Evolutionary conservation across 2,888 invertebrate genomes (phyloP), one percentile per base, ranked within the genome.

Genomic region (Clunio marinus): DNA sequence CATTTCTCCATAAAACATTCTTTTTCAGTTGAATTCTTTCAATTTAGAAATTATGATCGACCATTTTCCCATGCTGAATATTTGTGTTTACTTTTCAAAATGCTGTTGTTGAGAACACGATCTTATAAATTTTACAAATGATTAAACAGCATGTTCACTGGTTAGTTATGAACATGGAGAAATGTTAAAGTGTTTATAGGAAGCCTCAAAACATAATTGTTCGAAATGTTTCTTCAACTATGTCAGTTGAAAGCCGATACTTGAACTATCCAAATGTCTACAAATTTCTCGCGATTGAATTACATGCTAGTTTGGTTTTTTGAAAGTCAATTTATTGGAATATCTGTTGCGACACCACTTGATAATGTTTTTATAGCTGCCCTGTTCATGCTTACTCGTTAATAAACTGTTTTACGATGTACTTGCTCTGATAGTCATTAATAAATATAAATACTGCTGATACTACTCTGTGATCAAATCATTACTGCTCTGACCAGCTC

Each of bases 221-320:
- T n/a, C n/a, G n/a, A n/a, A n/a, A n/a, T n/a, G 41, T 41, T 2
- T 10, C 32, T 32, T 7, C 5, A 32, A 41, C 41, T n/a, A 41
- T 41, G 32, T 41, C 41, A 41, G 41, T n/a, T n/a, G 41, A n/a
- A 41, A 41, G 41, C n/a, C 10, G 41, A 41, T 41, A 41, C 41
- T 41, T n/a, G 41, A 41, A 41, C 2, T 15, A 41, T 13, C 3
- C 41, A 5, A n/a, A n/a, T n/a, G n/a, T n/a, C n/a, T n/a, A n/a
- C n/a, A n/a, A n/a, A n/a, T n/a, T n/a, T n/a, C n/a, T n/a, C n/a
- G n/a, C n/a, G n/a, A n/a, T n/a, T n/a, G n/a, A n/a, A n/a, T n/a
- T n/a, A n/a, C n/a, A n/a, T n/a, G n/a, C n/a, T n/a, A n/a, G n/a
- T n/a, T n/a, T n/a, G n/a, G n/a, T n/a, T n/a, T n/a, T n/a, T n/a